Evolutionary conservation across 92 coral and sea anemone species (phyloP), one percentile per base, ranked within the genome.

Genomic region (Anthopleura xanthogrammica): DNA sequence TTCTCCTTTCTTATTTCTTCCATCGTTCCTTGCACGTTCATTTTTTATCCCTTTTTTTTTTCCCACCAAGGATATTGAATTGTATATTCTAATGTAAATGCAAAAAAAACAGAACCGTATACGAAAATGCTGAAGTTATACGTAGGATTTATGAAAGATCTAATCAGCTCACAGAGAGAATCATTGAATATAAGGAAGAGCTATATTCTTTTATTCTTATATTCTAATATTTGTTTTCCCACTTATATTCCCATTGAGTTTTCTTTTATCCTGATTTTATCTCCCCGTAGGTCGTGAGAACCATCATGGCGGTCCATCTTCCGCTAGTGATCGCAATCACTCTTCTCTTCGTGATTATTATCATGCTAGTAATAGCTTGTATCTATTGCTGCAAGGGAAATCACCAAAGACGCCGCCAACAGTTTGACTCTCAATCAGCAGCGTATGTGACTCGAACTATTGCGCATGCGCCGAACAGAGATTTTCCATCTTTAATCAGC

Each of bases 371-470:
- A 16, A 83, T 62, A 11, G 86, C 80, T 7, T 83, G 86, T 43
- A 55, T 76, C 20, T 83, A 83, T 39, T 83, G 86, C 71, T 83
- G 86, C 19, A 83, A 11, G 80, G 86, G 79, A 20, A 22, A 36
- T 8, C 39, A 52, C 29, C 39, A 24, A 42, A 40, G 57, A 43
- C 72, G 76, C 10, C 36, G 68, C 14, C 58, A 12, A 36, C 42
- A 20, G 52, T 81, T 77, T 50, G 77, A 81, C 24, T 50, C 77
- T n/a, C 84, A 81, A 22, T 81, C 84, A 22, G 52, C 42, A 3
- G 83, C 60, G 0, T n/a, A 20, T 40, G 46, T 40, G 19, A 68
- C 74, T 13, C 41, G 74, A 9, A 16, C 74, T 68, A 23, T 36
- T 1, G 74, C 74, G 16, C 46, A 29, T 23, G 42, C 43, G 10